Evolutionary conservation across 2,888 invertebrate species (phyloP).

Genomic region (Cephus rjabovi): DNA sequence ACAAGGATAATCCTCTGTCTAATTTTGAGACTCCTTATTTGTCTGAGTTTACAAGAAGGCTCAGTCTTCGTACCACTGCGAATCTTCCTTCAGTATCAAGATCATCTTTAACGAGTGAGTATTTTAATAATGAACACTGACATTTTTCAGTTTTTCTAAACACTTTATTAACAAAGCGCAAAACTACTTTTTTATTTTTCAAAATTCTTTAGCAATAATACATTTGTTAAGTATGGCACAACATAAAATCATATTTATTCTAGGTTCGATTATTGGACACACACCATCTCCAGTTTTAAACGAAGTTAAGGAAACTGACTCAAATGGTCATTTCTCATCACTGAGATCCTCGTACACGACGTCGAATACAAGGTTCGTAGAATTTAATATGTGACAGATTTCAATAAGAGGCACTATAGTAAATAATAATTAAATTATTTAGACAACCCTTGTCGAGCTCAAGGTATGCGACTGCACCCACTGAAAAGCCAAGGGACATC

Average conservation of each 20-base stretch:
- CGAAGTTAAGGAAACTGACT: constrained; percentile 59
- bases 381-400: not conserved
- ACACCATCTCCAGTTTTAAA: constrained; percentile 28
- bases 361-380: constrained; percentile 50
- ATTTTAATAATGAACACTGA: not conserved
- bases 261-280: constrained; percentile 15
- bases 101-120: constrained; percentile 51
- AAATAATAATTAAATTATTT: not conserved
- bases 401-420: not conserved
- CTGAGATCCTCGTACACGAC: constrained; percentile 51
- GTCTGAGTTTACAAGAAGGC: constrained; percentile 77
- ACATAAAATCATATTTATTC: not conserved
- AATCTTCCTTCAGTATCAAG: constrained; percentile 46
- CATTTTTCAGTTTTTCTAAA: not conserved
- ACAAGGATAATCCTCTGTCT: constrained; percentile 49
- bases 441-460: constrained; percentile 19
- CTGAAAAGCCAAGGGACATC: constrained; percentile 52
- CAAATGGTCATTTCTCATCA: constrained; percentile 61
- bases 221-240: no score
- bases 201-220: not conserved
- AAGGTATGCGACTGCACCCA: constrained; percentile 47
- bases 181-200: not conserved
- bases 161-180: not conserved
- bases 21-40: constrained; percentile 77
- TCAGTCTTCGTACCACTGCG: constrained; percentile 60